phyloP scores from a whole-genome alignment of 2,797 vertebrate genomes.

The Lagorchestes hirsutus region DNA sequence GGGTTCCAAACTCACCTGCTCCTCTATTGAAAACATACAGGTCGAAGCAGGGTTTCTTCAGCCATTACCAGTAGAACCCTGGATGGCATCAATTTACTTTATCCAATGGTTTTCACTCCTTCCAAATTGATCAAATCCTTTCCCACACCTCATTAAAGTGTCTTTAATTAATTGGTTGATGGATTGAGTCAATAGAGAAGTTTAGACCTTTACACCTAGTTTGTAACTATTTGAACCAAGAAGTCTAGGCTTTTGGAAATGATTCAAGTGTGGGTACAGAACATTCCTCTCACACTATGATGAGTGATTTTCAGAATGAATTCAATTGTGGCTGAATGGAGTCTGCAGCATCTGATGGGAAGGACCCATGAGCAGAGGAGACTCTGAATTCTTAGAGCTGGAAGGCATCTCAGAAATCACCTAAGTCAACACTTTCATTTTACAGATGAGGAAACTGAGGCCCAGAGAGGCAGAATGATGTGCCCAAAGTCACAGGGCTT shows the following conservation, averaged over 20 bases:
- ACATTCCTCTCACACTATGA: neutral
- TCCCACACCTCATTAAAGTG: neutral
- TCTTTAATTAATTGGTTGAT: neutral
- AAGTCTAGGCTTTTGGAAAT: neutral
- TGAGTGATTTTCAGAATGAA: neutral
- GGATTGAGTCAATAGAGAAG: neutral
- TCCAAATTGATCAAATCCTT: neutral
- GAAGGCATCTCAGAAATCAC: neutral
- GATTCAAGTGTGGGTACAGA: too few species aligned
- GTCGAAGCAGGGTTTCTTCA: neutral
- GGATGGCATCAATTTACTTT: neutral
- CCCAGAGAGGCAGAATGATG: neutral
- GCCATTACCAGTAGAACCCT: neutral
- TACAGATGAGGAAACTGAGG: conserved; percentile 3
- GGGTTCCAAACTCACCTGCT: neutral
- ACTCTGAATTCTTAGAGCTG: neutral
- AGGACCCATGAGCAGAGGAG: neutral
- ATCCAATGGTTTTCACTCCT: neutral
- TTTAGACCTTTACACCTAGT: neutral
- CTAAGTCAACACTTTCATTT: neutral
- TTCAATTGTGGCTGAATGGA: neutral
- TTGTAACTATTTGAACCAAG: neutral
- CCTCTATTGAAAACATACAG: neutral
- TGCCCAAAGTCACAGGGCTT: neutral
- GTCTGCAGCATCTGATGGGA: neutral